phyloP scores from a whole-genome alignment of 2,888 invertebrate species.

The Rhagophthalmus giganteus region DNA sequence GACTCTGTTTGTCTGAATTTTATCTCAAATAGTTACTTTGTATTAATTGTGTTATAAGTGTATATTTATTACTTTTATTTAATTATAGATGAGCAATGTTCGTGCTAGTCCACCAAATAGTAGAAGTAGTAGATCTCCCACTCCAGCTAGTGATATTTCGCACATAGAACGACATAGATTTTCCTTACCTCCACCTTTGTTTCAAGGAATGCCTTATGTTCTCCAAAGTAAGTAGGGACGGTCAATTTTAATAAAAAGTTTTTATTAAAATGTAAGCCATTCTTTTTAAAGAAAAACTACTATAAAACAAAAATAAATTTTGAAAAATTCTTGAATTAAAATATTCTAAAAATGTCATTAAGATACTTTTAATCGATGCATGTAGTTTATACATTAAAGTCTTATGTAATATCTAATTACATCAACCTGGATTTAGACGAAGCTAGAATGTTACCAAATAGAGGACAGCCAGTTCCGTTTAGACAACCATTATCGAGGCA shows the following conservation, averaged over 20 bases:
- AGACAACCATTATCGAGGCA: conserved; percentile 42
- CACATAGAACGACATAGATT: conserved; percentile 48
- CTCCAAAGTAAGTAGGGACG: conserved; percentile 21
- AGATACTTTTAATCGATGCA: background rate
- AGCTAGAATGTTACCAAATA: conserved; percentile 45
- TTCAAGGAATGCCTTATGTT: conserved; percentile 51
- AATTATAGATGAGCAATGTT: conserved; percentile 37
- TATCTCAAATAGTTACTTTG: background rate
- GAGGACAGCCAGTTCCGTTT: conserved; percentile 46
- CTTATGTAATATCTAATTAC: background rate
- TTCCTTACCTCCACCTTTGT: conserved; percentile 46
- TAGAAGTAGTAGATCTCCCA: conserved; percentile 53
- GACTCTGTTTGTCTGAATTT: background rate
- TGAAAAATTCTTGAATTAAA: background rate
- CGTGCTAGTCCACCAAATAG: conserved; percentile 36
- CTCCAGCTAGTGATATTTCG: conserved; percentile 49
- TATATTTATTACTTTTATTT: background rate
- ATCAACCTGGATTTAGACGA: conserved; percentile 38
- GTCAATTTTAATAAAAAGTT: background rate
- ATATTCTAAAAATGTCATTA: background rate
- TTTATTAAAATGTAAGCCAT: background rate
- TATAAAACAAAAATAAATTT: background rate
- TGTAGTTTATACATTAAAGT: background rate
- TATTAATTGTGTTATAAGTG: background rate
- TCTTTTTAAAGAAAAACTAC: background rate